Conservation (phyloP, 2,888 invertebrate genomes). For the Cybosia mesomella region DNA sequence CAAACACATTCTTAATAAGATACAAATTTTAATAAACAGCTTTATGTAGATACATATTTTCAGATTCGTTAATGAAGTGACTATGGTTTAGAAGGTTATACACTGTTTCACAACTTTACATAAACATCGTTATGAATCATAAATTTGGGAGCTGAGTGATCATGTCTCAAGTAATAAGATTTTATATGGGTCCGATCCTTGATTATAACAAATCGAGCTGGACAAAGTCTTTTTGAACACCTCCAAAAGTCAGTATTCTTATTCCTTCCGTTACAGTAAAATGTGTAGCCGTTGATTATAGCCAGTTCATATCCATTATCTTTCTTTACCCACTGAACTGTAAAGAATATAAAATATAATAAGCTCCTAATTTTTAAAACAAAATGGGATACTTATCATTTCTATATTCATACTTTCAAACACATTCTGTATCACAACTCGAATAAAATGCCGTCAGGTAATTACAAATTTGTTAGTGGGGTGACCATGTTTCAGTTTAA, state of each 20-base stretch:
- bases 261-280: not conserved
- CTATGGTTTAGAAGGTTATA: not conserved
- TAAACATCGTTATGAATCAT: not conserved
- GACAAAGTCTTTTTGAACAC: slow-evolving; percentile 26
- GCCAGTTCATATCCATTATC: slow-evolving; percentile 8
- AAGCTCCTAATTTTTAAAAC: not conserved
- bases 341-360: slow-evolving; percentile 4
- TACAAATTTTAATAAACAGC: no score
- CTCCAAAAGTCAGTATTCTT: slow-evolving; percentile 11
- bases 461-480: not conserved
- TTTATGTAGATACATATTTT: not conserved
- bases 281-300: slow-evolving; percentile 36
- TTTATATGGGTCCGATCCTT: slow-evolving; percentile 13
- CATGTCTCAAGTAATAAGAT: not conserved
- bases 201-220: slow-evolving; percentile 27
- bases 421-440: not conserved
- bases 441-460: not conserved
- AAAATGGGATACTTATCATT: not conserved
- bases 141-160: not conserved
- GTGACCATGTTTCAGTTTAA: not conserved
- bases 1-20: no score
- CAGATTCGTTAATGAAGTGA: not conserved
- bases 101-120: slow-evolving; percentile 1
- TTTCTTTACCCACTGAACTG: slow-evolving; percentile 36
- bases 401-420: not conserved